Conservation (phyloP, 2,797 vertebrate species). For the Hyperoplus immaculatus region DNA sequence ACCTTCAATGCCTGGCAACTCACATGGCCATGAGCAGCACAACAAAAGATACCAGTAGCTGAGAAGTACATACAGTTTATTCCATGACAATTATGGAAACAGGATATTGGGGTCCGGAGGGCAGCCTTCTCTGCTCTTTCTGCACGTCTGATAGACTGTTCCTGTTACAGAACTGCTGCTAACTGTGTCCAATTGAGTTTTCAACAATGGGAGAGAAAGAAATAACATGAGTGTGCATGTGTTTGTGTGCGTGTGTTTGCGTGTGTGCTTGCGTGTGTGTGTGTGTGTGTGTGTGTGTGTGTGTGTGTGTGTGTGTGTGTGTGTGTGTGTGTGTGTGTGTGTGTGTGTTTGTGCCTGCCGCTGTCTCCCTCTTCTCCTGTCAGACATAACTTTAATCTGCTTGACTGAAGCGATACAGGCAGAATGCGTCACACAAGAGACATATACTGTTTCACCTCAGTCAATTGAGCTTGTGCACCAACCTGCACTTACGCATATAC, state of each 20-base stretch:
- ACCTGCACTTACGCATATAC: not conserved
- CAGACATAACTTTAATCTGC: not conserved
- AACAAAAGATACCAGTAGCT: not conserved
- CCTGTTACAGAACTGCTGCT: not conserved
- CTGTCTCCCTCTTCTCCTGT: not conserved
- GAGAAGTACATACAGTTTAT: not conserved
- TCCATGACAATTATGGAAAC: not conserved
- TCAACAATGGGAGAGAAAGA: not conserved
- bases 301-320: not conserved
- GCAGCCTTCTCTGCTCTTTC: constrained; percentile 5
- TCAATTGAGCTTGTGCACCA: not conserved
- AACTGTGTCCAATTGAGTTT: constrained; percentile 10
- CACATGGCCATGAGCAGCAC: not conserved
- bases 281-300: not conserved
- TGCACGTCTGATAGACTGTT: constrained; percentile 7
- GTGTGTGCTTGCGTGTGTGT: not conserved
- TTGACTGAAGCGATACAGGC: not conserved
- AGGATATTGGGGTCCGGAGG: constrained; percentile 45
- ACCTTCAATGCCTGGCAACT: not conserved
- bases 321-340: constrained; percentile 22
- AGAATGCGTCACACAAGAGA: not conserved
- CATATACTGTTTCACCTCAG: not conserved
- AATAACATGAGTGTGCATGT: not conserved
- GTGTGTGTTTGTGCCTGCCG: constrained; percentile 1
- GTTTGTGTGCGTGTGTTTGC: not conserved